Percentiles rank a stretch among this genome's conserved stretches.
Conservation (phyloP, 2,113 vertebrate species). For the Neopipo cinnamomea region DNA sequence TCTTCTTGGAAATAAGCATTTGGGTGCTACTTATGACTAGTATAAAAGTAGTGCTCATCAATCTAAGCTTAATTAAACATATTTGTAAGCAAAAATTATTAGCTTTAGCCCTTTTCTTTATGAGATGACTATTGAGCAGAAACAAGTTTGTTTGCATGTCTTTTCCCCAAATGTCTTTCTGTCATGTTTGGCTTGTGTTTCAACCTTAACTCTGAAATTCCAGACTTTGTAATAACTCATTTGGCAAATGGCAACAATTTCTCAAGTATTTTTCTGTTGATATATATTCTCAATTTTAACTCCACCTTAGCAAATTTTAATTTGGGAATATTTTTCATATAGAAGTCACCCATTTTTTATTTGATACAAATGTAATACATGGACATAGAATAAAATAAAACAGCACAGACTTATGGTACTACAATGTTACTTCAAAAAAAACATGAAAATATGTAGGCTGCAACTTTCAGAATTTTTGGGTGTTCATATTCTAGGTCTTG, state of each 20-base stretch:
- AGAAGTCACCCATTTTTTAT: not conserved
- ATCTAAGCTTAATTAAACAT: not conserved
- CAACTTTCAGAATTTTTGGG: not conserved
- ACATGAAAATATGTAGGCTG: not conserved
- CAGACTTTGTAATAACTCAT: not conserved
- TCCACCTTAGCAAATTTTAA: not conserved
- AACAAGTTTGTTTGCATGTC: not conserved
- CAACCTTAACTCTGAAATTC: not conserved
- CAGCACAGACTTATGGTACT: not conserved
- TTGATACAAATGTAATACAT: fast-evolving
- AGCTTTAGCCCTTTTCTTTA: not conserved
- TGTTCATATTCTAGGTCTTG: not conserved
- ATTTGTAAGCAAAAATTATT: not conserved
- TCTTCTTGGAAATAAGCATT: not conserved
- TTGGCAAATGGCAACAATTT: not conserved
- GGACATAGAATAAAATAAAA: not conserved
- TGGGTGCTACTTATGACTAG: not conserved
- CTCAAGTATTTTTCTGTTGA: not conserved
- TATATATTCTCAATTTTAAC: not conserved
- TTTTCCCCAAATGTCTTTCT: not conserved
- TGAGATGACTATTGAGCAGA: not conserved
- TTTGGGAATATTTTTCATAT: not conserved
- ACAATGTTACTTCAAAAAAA: not conserved
- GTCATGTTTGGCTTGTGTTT: not conserved
- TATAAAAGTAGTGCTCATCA: not conserved